Percentiles rank a stretch among this genome's conserved stretches.
Conservation (phyloP, 1,140 invertebrate species). For the Doryteuthis pealeii region DNA sequence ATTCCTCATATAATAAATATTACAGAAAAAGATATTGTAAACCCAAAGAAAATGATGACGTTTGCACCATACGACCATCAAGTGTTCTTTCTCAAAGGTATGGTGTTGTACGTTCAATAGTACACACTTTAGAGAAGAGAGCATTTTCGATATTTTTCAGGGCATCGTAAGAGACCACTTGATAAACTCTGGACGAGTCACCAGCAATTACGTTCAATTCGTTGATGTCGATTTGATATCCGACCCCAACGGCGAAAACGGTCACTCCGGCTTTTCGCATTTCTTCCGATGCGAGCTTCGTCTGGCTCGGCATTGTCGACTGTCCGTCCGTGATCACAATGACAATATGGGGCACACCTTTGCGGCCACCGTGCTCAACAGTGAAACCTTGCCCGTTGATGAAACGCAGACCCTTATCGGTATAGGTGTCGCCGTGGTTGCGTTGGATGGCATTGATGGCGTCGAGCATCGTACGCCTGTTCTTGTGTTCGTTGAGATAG, state of each 20-base stretch:
- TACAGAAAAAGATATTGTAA: no score
- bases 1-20: no score
- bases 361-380: constrained; percentile 24
- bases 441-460: constrained; percentile 17
- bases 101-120: constrained; percentile 10
- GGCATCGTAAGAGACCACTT: constrained; percentile 17
- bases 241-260: constrained; percentile 33
- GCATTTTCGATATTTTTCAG: constrained; percentile 21
- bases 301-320: constrained; percentile 23
- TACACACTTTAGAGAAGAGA: constrained; percentile 22
- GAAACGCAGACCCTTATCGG: constrained; percentile 26
- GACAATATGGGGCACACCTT: constrained; percentile 25
- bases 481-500: constrained; percentile 22
- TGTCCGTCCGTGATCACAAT: constrained; percentile 39
- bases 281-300: constrained; percentile 17
- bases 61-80: no score
- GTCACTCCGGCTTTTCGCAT: constrained; percentile 26
- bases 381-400: constrained; percentile 28
- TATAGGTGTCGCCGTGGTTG: constrained; percentile 24
- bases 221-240: constrained; percentile 17
- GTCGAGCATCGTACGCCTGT: background rate
- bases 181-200: constrained; percentile 22
- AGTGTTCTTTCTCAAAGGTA: no score
- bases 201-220: constrained; percentile 28
- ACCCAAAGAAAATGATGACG: no score